phyloP scores from a whole-genome alignment of 2,888 invertebrate genomes.

The Pammene fasciana region DNA sequence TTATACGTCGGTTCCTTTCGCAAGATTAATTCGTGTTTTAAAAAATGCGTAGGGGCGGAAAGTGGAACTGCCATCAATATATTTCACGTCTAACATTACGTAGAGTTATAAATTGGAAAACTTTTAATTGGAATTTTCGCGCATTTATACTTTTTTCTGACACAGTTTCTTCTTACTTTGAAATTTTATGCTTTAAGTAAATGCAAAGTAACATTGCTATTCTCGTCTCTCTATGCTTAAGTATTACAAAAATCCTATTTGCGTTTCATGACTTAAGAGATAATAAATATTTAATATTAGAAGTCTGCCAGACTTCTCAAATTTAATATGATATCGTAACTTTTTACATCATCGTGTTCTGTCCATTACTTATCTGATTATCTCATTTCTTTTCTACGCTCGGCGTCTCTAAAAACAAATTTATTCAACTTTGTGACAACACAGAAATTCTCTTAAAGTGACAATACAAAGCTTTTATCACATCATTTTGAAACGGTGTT shows the following conservation, averaged over 20 bases:
- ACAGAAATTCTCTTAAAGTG: conserved; percentile 19
- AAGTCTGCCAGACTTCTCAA: not conserved
- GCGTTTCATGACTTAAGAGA: too few species aligned
- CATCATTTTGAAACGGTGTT: conserved; percentile 35
- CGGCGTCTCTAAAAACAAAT: conserved; percentile 1
- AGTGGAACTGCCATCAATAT: conserved; percentile 34
- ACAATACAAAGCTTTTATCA: conserved; percentile 32
- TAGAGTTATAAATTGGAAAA: conserved; percentile 38
- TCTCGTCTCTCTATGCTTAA: too few species aligned
- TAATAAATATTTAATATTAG: not conserved
- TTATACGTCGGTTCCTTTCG: conserved; percentile 26
- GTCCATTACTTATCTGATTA: conserved; percentile 17
- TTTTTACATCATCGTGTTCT: not conserved
- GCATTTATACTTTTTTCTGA: conserved; percentile 20
- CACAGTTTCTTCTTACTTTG: conserved; percentile 22
- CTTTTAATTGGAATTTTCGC: conserved; percentile 35
- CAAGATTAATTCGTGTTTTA: conserved; percentile 36
- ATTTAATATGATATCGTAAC: not conserved
- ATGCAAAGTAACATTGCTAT: not conserved
- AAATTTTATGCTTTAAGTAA: not conserved
- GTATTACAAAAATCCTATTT: too few species aligned
- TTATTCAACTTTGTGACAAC: conserved; percentile 19
- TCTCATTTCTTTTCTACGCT: conserved; percentile 7
- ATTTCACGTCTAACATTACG: conserved; percentile 38
- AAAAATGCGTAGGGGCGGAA: conserved; percentile 15